Base-by-base conservation (phyloP, 2,888 invertebrate genomes). In the Latrodectus hesperus region DNA sequence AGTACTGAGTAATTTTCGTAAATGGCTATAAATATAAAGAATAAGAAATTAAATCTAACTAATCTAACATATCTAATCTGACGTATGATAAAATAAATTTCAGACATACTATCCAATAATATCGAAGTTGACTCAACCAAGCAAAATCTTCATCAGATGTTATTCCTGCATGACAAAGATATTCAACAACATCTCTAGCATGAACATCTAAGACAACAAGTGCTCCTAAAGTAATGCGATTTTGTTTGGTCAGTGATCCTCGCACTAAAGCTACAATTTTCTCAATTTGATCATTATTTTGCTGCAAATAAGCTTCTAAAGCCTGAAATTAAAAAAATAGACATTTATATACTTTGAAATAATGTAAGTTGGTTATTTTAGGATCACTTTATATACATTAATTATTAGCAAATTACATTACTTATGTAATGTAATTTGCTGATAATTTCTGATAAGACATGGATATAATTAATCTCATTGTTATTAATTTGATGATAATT, bases 181-280 rank as follows among this genome's bases (percentile, higher is more conserved):
- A 86, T 0, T 90, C 90, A 73, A 93, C 90, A 55, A 93, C 92
- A 89, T 93, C 93, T 75, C 93, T 90, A 11, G 93, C 92, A 84
- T 93, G 93, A 49, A 93, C 98, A 92, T 98, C 98, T 77, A 98
- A 94, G 26, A 98, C 97, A 90, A 97, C 96, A 65, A 97, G 93
- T 0, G 97, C 96, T 91, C 96, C 89, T 11, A 90, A 72, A 5
- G 90, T 90, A 12, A 79, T 92, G 82, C 93, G 91, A 89, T 92
- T 92, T 91, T 93, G 93, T 90, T 92, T 92, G 0, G 89, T 73
- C 60, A 93, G 91, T 75, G 92, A 92, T 11, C 93, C 93, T 89
- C 93, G 94, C 1, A 98, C 97, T 88, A 97, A 93, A 90, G 95
- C 95, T 0, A 98, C 96, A 90, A 97, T 95, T 91, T 95, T 95